Conservation (phyloP, 2,113 vertebrate genomes). For the Campylomormyrus tamandua region DNA sequence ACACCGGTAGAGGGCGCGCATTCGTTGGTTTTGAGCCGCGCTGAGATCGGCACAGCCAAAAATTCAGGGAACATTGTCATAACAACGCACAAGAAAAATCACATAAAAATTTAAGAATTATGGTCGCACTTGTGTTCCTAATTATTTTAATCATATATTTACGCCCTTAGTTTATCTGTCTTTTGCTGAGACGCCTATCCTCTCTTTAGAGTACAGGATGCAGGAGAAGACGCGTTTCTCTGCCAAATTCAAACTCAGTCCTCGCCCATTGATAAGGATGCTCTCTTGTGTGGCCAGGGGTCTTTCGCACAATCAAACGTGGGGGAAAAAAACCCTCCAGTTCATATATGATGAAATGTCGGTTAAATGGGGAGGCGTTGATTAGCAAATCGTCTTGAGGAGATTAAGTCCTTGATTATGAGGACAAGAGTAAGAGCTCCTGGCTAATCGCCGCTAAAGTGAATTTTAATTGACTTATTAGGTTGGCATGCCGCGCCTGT, state of each 20-base stretch:
- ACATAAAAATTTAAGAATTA: background rate
- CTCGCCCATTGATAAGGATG: background rate
- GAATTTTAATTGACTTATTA: conserved; percentile 30
- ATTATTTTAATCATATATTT: background rate
- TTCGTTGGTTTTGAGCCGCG: background rate
- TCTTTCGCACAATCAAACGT: background rate
- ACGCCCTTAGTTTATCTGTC: background rate
- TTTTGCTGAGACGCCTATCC: background rate
- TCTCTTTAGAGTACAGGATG: background rate
- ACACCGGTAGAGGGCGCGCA: conserved; percentile 27
- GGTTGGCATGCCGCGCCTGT: conserved; percentile 7
- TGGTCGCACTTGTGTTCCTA: background rate
- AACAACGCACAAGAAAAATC: background rate
- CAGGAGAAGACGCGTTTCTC: background rate
- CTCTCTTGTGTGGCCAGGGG: background rate
- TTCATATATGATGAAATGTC: conserved; percentile 1
- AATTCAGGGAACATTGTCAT: background rate
- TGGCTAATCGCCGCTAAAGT: conserved; percentile 24
- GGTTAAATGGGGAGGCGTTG: background rate
- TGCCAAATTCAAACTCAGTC: background rate
- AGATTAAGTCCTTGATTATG: conserved; percentile 24
- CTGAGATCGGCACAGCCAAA: background rate
- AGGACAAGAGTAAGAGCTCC: conserved; percentile 6
- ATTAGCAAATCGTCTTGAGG: conserved; percentile 6
- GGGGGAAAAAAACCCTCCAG: background rate